Percentiles rank a stretch among this genome's conserved stretches.
Evolutionary conservation across 2,888 invertebrate genomes (phyloP).

Genomic region (Parnassius orleans): DNA sequence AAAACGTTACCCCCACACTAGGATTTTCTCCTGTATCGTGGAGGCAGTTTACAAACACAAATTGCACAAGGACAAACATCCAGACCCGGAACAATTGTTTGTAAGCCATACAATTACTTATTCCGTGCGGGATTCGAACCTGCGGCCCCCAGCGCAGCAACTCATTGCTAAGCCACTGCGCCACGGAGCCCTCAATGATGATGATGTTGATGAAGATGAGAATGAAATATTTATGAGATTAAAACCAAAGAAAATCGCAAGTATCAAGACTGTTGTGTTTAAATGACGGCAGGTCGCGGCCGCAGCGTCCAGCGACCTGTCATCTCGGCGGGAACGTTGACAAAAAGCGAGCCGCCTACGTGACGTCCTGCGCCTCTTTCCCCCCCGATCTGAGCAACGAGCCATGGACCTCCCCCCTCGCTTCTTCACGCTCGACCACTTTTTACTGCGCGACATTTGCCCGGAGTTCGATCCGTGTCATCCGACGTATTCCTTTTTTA

Average conservation of each 20-base stretch:
- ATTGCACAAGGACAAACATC: too few species aligned
- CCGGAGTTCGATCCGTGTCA: conserved; percentile 82
- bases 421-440: conserved; percentile 68
- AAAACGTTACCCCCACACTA: too few species aligned
- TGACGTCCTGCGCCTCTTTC: conserved; percentile 68
- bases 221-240: too few species aligned
- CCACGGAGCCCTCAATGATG: too few species aligned
- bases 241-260: conserved; percentile 43
- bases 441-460: conserved; percentile 81
- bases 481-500: conserved; percentile 80
- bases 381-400: conserved; percentile 29
- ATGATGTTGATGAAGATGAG: too few species aligned
- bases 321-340: conserved; percentile 80
- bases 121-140: too few species aligned
- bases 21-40: too few species aligned
- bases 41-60: too few species aligned
- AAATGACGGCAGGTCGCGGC: conserved; percentile 52
- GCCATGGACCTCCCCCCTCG: conserved; percentile 37
- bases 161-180: too few species aligned
- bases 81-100: too few species aligned
- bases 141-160: too few species aligned
- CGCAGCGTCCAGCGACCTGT: conserved; percentile 77
- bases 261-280: conserved; percentile 63
- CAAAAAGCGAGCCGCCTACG: conserved; percentile 80
- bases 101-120: too few species aligned